Evolutionary conservation across 2,888 invertebrate species (phyloP), one percentile per base, ranked within the genome.

Genomic region (Sphecodes monilicornis): DNA sequence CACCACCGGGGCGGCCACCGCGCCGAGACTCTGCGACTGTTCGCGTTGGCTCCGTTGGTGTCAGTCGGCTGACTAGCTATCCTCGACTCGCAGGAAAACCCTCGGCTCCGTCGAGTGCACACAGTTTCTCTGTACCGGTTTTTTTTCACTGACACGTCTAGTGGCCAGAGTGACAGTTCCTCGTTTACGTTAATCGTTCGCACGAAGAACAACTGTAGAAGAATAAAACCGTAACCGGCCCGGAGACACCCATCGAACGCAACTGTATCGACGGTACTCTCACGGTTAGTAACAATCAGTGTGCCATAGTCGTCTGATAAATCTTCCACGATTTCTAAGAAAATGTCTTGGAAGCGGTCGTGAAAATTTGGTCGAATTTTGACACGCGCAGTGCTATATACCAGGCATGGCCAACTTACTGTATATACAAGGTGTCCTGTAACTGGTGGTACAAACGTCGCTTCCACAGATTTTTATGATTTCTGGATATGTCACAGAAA

Each of bases 241-340:
- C 60, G 83, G 80, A 43, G 73, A 85, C 85, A 77, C 69, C 73
- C 78, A 73, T 70, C 43, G 77, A 46, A 60, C 64, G 43, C 64
- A 72, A 64, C 70, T 26, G 76, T 70, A 78, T 85, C 71, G 85
- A 78, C 66, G 75, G n/a, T n/a, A 85, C 50, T n/a, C 64, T 74
- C 68, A 84, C 83, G 84, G 83, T 83, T 71, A 83, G 84, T 84
- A 83, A 83, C 74, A 72, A 78, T 82, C 78, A 57, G 64, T 57
- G 26, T 22, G 29, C 29, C 41, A 41, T 39, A 72, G 36, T 43
- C 11, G n/a, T 76, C 29, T 18, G 2, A 64, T 64, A 32, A 64
- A 64, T 3, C 8, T 22, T 10, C 64, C 18, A 64, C 32, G 32
- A 6, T 32, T 22, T 32, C 29, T 10, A 29, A 1, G 5, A 0